A percentile compares a stretch with the other conserved stretches of the same genome.
Conservation (phyloP, 2,113 vertebrate species). For the Ovis aries region ARS-UI_Ramb_v3.0 NC_056056.1:38779501-38780000, state of each 20-base stretch:
- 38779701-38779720: not conserved
- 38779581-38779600: not conserved
- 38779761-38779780: not conserved
- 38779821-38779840: not conserved
- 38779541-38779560: not conserved
- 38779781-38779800: not conserved
- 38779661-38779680: not conserved
- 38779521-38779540: not conserved
- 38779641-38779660: not conserved
- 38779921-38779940: not conserved
- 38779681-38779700: not conserved
- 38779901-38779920: not conserved
- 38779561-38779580: not conserved
- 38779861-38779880: not conserved
- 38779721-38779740: not conserved
- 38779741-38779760: not conserved
- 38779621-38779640: not conserved
- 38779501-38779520: not conserved
- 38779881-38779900: not conserved
- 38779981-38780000: not conserved
- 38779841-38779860: not conserved
- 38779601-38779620: constrained; percentile 29
- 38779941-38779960: not conserved
- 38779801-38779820: not conserved
- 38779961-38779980: not conserved